Evolutionary conservation across 2,797 vertebrate genomes (phyloP).

Genomic region (Hylomyscus alleni): DNA sequence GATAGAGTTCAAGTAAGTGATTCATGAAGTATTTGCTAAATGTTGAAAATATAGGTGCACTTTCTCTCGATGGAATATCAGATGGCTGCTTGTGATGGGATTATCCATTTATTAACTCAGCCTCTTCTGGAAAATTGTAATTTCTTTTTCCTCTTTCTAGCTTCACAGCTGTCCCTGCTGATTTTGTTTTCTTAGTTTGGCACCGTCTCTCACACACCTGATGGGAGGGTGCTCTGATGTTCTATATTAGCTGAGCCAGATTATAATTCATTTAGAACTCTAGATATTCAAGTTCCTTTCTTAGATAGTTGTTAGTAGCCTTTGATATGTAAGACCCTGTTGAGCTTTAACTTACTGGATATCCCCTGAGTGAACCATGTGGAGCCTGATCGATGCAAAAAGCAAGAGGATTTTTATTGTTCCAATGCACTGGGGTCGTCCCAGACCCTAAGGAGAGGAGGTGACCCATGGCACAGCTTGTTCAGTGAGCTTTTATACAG

Average conservation of each 20-base stretch:
- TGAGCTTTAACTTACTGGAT: too few relatives aligned
- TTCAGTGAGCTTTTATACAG: too few relatives aligned
- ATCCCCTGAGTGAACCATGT: too few relatives aligned
- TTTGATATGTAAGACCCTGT: neutral
- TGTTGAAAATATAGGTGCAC: neutral
- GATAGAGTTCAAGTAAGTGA: constrained; percentile 23
- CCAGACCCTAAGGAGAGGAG: too few relatives aligned
- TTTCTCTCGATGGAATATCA: neutral
- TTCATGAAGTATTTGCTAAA: neutral
- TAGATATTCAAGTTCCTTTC: neutral
- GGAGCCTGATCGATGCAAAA: too few relatives aligned
- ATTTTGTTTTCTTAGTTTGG: neutral
- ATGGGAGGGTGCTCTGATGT: neutral
- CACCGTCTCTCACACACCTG: neutral
- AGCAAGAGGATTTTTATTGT: too few relatives aligned
- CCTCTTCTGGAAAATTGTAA: neutral
- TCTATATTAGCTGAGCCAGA: neutral
- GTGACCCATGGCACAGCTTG: too few relatives aligned
- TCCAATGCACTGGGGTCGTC: too few relatives aligned
- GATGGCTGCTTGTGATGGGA: neutral
- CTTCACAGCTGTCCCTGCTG: neutral
- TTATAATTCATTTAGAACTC: neutral
- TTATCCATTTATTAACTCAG: neutral
- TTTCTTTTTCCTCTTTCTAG: neutral
- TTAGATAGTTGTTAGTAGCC: neutral